These are phyloP conservation scores for Thalpophila matura DNA, from an alignment of 2,888 invertebrate genomes.

Conservation along the genomic window DNA sequence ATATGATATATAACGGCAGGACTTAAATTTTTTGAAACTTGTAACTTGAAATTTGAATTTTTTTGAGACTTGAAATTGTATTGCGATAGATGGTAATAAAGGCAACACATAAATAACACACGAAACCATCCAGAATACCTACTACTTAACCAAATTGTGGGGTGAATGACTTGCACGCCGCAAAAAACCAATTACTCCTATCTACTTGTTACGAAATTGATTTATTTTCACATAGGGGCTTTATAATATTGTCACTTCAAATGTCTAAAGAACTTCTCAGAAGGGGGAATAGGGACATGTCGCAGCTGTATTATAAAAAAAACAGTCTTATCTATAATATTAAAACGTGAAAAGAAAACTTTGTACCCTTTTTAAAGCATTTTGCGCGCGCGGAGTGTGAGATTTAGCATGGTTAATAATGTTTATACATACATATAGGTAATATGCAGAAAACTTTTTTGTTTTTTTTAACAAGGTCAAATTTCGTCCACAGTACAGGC, in stretches of 20 bases:
- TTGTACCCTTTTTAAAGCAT: too few species aligned
- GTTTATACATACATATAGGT: too few species aligned
- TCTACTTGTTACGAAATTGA: constrained; percentile 55
- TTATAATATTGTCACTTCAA: constrained; percentile 41
- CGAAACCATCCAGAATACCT: constrained; percentile 18
- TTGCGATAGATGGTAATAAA: constrained; percentile 9
- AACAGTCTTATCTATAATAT: too few species aligned
- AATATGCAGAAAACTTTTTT: too few species aligned
- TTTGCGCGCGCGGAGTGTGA: too few species aligned
- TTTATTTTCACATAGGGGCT: constrained; percentile 50
- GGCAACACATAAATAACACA: constrained; percentile 22
- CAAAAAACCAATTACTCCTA: constrained; percentile 42
- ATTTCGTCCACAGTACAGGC: too few species aligned
- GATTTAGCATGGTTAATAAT: too few species aligned
- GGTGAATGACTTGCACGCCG: constrained; percentile 40
- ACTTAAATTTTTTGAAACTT: too few species aligned
- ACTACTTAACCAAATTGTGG: constrained; percentile 53
- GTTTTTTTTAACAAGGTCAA: too few species aligned
- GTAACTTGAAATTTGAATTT: too few species aligned
- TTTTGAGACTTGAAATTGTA: constrained; percentile 30
- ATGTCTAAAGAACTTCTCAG: constrained; percentile 6
- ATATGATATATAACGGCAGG: too few species aligned
- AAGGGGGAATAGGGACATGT: neutral
- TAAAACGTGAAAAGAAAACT: too few species aligned
- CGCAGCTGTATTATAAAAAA: neutral